Evolutionary conservation across 2,797 vertebrate genomes (phyloP).

Genomic region (Chelidonichthys spinosus): DNA sequence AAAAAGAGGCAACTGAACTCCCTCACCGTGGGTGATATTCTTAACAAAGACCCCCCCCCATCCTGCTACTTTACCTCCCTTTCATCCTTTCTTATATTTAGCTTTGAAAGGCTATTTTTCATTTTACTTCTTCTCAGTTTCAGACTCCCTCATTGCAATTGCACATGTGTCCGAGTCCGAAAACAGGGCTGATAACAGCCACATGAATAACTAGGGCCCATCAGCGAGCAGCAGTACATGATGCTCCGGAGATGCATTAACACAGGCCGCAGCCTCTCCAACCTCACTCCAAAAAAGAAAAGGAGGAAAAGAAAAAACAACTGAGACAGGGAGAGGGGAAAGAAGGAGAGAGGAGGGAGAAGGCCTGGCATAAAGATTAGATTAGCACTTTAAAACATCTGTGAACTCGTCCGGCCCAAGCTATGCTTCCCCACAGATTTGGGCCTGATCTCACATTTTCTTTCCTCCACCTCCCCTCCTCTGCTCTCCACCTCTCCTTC

Average conservation of each 20-base stretch:
- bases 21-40: constrained; percentile 64
- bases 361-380: constrained; percentile 89
- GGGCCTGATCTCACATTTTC: constrained; percentile 75
- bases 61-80: background rate
- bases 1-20: constrained; percentile 64
- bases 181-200: constrained; percentile 77
- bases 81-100: constrained; percentile 43
- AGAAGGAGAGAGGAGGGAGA: constrained; percentile 65
- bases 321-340: constrained; percentile 55
- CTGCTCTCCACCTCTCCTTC: constrained; percentile 35
- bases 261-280: constrained; percentile 74
- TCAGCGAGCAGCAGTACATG: constrained; percentile 74
- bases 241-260: constrained; percentile 86
- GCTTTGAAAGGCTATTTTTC: constrained; percentile 55
- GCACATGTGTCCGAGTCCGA: constrained; percentile 75
- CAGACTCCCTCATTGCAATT: constrained; percentile 73
- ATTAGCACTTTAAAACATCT: constrained; percentile 90
- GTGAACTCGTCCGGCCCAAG: constrained; percentile 82
- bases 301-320: constrained; percentile 59
- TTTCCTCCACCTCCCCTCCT: constrained; percentile 54
- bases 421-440: constrained; percentile 82
- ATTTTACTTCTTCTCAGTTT: constrained; percentile 45
- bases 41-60: constrained; percentile 46
- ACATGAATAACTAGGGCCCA: constrained; percentile 71
- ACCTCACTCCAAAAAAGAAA: constrained; percentile 57